These are phyloP conservation scores for Branchipolynoe longqiensis DNA, from an alignment of 2,888 invertebrate genomes.

Conservation along the genomic window DNA sequence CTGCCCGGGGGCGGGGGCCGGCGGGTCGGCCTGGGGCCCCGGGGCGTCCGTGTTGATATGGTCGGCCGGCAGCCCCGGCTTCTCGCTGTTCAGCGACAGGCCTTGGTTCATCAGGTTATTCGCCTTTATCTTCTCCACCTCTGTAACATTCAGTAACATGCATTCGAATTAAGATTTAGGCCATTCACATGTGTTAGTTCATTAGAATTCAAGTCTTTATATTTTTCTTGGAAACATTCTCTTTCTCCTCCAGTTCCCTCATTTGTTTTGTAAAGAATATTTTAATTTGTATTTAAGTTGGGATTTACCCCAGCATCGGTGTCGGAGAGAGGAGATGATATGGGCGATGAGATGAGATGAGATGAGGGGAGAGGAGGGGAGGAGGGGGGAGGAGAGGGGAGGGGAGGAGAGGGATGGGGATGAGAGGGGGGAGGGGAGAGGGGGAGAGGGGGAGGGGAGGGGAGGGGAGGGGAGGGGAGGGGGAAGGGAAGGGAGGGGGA, in stretches of 20 bases:
- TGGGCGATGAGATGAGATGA: background rate
- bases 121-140: constrained; percentile 30
- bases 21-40: background rate
- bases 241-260: no score
- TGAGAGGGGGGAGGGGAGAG: background rate
- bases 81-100: background rate
- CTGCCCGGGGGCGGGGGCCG: background rate
- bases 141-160: no score
- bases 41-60: constrained; percentile 2
- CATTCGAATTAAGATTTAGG: no score
- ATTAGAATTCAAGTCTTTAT: no score
- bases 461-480: background rate
- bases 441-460: background rate
- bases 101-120: background rate
- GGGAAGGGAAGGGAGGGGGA: background rate
- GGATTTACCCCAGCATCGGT: no score
- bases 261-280: no score
- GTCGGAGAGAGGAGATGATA: background rate
- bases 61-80: background rate
- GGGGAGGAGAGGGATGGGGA: background rate
- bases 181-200: no score
- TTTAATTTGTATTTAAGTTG: no score
- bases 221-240: no score
- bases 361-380: no score
- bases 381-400: background rate